Base-by-base conservation (phyloP, 2,113 vertebrate species). In the Dasyornis broadbenti region DNA sequence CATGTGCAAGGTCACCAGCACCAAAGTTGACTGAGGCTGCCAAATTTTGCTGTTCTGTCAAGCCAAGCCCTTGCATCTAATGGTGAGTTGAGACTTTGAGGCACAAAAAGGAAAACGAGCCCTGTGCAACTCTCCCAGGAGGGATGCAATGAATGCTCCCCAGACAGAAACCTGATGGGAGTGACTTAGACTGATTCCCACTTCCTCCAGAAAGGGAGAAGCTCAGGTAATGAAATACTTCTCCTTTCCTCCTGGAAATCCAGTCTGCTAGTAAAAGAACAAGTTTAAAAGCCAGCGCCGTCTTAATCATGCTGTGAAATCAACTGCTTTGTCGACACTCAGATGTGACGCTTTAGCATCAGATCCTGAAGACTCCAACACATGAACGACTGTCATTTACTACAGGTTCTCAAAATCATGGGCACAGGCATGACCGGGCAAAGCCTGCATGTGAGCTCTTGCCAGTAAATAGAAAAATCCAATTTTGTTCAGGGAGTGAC, bases 121-220 rank as follows among this genome's bases (percentile, higher is more conserved):
- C 15, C 63, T 15, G 26, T 15, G n/a, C 6, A 6, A 5, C 37
- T 69, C 42, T 63, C 28, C 13, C 30, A 6, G 19, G 37, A 44
- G 65, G 9, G 37, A 24, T 0, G 8, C 11, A 11, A 5, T 0
- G 52, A 76, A 33, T 40, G 57, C 2, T 64, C 19, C 3, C 22
- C 1, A 0, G 6, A 18, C 6, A 31, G 79, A 70, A 49, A 35
- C 4, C 14, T 26, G 59, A 60, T 3, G 3, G 3, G 22, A 40
- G 71, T 4, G 66, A 31, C n/a, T 77, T 10, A 11, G 15, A 27
- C 8, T 61, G 44, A 27, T 53, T n/a, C 30, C 22, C 42, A n/a
- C 31, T 15, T 59, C 24, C 6, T 23, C 30, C 37, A 2, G 1
- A 21, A 44, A 82, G 31, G 1, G 20, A n/a, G 21, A 45, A 82